Evolutionary conservation across 2,113 vertebrate species (phyloP).

Genomic region (Sylvietta virens): DNA sequence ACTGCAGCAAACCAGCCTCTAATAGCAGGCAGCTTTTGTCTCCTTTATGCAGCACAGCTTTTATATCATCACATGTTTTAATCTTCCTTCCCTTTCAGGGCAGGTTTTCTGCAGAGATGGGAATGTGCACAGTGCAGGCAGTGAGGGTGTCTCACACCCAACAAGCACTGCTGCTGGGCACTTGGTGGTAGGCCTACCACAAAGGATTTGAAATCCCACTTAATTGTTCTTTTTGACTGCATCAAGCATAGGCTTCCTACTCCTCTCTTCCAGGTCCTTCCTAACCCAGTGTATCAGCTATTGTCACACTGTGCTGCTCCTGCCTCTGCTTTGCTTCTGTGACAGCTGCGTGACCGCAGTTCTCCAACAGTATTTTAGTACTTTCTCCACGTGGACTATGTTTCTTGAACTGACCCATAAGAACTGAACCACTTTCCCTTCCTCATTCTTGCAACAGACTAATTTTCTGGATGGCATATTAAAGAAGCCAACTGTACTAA

Average conservation of each 20-base stretch:
- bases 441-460: background rate
- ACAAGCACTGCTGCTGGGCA: background rate
- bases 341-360: background rate
- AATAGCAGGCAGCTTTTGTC: background rate
- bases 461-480: background rate
- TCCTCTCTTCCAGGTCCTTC: background rate
- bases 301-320: background rate
- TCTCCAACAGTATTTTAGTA: background rate
- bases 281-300: background rate
- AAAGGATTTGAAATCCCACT: background rate
- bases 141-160: background rate
- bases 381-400: rapidly evolving
- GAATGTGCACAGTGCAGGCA: background rate
- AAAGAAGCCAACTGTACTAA: background rate
- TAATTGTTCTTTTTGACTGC: background rate
- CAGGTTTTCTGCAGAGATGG: background rate
- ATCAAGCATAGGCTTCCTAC: background rate
- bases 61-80: background rate
- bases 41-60: background rate
- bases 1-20: background rate
- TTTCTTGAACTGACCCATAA: background rate
- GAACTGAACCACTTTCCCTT: background rate
- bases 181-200: background rate
- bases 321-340: background rate
- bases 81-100: background rate